These are phyloP conservation scores for Allophyes oxyacanthae DNA, from an alignment of 2,888 invertebrate species.

Conservation along the genomic window DNA sequence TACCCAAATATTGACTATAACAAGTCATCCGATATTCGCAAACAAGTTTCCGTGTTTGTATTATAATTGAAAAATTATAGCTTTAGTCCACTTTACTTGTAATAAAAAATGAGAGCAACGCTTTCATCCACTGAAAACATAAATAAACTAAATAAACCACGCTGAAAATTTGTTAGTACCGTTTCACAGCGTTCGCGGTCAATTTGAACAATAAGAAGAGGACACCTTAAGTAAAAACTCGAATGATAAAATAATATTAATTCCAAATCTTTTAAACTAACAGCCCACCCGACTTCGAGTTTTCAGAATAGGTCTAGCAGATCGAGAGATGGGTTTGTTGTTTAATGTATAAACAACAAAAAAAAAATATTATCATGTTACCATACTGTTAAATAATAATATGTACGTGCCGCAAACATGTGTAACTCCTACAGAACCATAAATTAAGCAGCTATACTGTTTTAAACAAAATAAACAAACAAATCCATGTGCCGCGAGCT, in stretches of 20 bases:
- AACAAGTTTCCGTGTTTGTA: slow-evolving; percentile 57
- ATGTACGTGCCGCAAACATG: no score
- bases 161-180: slow-evolving; percentile 56
- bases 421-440: no score
- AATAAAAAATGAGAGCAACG: slow-evolving; percentile 50
- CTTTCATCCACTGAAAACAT: slow-evolving; percentile 44
- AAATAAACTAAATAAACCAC: slow-evolving; percentile 45
- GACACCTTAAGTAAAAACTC: slow-evolving; percentile 53
- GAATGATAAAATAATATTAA: slow-evolving; percentile 35
- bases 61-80: slow-evolving; percentile 49
- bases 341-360: no score
- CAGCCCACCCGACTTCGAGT: no score
- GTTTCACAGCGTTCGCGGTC: slow-evolving; percentile 64
- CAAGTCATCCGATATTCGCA: slow-evolving; percentile 68
- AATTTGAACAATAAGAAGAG: slow-evolving; percentile 60
- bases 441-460: no score
- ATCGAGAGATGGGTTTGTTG: no score
- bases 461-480: no score
- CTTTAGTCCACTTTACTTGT: slow-evolving; percentile 49
- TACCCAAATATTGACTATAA: slow-evolving; percentile 73
- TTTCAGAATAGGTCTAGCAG: no score
- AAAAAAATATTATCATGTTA: no score
- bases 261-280: no score
- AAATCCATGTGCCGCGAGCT: not conserved
- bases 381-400: no score